Conservation (phyloP, 2,888 invertebrate genomes). For the Lydus trimaculatus region DNA sequence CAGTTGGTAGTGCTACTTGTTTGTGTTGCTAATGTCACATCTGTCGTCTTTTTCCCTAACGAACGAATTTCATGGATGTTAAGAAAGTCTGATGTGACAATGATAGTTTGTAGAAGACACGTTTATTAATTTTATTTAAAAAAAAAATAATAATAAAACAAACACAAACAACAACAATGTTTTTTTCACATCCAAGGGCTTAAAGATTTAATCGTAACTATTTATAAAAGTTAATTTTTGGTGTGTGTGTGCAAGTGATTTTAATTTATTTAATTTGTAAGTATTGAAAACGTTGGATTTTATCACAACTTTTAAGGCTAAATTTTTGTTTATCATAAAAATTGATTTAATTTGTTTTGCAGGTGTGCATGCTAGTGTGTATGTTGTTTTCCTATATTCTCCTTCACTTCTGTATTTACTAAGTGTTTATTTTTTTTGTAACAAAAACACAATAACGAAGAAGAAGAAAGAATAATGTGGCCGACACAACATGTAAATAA, state of each 20-base stretch:
- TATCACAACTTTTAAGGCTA: not conserved
- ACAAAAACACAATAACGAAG: constrained; percentile 4
- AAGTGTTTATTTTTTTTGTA: not conserved
- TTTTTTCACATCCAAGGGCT: not conserved
- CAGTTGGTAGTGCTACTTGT: not conserved
- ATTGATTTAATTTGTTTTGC: not conserved
- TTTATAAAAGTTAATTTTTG: not conserved
- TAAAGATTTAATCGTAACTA: not conserved
- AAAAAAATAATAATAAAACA: not conserved
- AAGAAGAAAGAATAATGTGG: constrained; percentile 42
- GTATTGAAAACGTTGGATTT: not conserved
- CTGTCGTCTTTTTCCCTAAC: not conserved
- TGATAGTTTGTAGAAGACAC: constrained; percentile 6
- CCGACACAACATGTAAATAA: constrained; percentile 38
- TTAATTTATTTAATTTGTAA: constrained; percentile 4
- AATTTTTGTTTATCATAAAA: not conserved
- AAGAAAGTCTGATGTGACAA: not conserved
- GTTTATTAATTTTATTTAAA: not conserved
- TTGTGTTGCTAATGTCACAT: not conserved
- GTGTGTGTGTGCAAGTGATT: not conserved
- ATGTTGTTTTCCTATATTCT: not conserved
- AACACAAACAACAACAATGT: not conserved
- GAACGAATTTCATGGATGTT: constrained; percentile 4
- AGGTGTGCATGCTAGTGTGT: constrained; percentile 3
- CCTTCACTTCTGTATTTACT: not conserved